phyloP scores from a whole-genome alignment of 2,888 invertebrate species.

The Malthinus flaveolus region DNA sequence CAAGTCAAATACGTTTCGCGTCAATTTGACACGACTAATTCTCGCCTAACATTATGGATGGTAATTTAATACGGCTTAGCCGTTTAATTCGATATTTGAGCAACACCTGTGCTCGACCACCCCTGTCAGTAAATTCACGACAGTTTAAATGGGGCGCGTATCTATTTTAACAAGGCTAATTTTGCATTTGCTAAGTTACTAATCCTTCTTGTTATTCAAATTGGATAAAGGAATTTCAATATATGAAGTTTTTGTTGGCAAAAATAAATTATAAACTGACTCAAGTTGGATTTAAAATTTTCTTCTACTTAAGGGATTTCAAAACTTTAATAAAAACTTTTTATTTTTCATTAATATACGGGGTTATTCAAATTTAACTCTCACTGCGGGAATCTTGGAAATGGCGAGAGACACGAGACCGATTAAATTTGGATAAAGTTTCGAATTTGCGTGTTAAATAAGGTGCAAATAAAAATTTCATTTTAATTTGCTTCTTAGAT shows the following conservation, averaged over 20 bases:
- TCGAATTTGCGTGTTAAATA: no score
- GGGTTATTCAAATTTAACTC: no score
- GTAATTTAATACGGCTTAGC: constrained; percentile 39
- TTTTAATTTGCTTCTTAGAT: no score
- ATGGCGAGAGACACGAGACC: no score
- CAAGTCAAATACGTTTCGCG: constrained; percentile 22
- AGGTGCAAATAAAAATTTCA: no score
- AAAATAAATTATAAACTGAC: background rate
- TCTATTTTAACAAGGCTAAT: constrained; percentile 8
- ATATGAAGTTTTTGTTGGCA: background rate
- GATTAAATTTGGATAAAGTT: no score
- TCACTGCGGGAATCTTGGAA: no score
- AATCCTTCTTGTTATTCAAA: constrained; percentile 6
- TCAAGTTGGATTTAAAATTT: background rate
- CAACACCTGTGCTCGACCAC: constrained; percentile 30
- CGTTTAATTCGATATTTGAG: constrained; percentile 36
- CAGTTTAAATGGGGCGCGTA: constrained; percentile 12
- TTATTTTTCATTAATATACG: no score
- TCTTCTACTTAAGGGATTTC: background rate
- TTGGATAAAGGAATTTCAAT: background rate
- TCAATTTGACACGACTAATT: constrained; percentile 35
- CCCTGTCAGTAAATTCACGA: constrained; percentile 16
- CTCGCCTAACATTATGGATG: constrained; percentile 35
- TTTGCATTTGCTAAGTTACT: constrained; percentile 7
- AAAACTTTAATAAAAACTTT: no score